A percentile compares a stretch with the other conserved stretches of the same genome.
phyloP scores from a whole-genome alignment of 2,888 invertebrate species.

The Adineta ricciae region DNA sequence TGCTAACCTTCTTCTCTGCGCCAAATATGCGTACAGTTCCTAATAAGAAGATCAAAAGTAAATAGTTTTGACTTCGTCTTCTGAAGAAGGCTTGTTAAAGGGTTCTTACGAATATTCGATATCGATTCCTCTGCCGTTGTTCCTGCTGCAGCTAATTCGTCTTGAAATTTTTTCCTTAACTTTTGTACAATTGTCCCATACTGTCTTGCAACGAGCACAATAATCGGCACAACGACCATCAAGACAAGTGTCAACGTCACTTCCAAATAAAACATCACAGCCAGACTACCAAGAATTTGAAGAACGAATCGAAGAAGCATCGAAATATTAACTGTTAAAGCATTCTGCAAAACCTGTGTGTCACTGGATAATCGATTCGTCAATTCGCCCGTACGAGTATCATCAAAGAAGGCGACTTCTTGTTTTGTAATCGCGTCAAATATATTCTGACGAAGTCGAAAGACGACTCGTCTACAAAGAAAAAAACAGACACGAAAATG shows the following conservation, averaged over 20 bases:
- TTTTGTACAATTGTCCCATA: slow-evolving; percentile 46
- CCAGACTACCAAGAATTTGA: slow-evolving; percentile 44
- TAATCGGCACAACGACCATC: slow-evolving; percentile 43
- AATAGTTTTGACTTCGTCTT: not conserved
- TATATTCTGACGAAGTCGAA: slow-evolving; percentile 42
- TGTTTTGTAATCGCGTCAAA: slow-evolving; percentile 42
- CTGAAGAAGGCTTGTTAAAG: not conserved
- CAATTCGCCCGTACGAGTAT: slow-evolving; percentile 44
- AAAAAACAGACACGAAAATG: not conserved
- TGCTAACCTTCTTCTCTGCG: slow-evolving; percentile 40
- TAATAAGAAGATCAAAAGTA: not conserved
- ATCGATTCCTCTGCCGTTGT: slow-evolving; percentile 45
- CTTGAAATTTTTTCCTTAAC: slow-evolving; percentile 44
- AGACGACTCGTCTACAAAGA: slow-evolving; percentile 39
- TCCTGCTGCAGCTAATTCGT: slow-evolving; percentile 44
- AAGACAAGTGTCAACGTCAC: slow-evolving; percentile 44
- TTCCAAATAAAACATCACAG: slow-evolving; percentile 45
- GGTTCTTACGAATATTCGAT: slow-evolving; percentile 39
- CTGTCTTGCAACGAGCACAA: slow-evolving; percentile 43
- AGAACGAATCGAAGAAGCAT: slow-evolving; percentile 43
- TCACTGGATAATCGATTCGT: slow-evolving; percentile 47
- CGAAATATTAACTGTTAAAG: slow-evolving; percentile 46
- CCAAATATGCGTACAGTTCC: slow-evolving; percentile 45
- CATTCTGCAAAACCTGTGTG: slow-evolving; percentile 47
- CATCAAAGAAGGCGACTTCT: slow-evolving; percentile 47